Conservation (phyloP, 2,888 invertebrate species). For the Drosophila seclusa region DNA sequence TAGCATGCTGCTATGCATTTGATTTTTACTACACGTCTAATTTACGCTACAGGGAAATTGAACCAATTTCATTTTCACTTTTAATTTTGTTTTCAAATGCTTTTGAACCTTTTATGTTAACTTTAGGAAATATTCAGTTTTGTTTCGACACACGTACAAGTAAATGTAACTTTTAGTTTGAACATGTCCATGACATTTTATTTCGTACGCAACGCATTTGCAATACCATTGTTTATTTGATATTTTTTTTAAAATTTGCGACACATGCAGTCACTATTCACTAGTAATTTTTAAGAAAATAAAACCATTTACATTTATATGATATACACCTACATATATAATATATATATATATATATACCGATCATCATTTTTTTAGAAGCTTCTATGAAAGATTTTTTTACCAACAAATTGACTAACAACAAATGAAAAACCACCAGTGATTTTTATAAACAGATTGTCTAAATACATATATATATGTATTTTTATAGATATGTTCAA, state of each 20-base stretch:
- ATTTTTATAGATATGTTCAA: slow-evolving; percentile 40
- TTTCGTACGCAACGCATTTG: slow-evolving; percentile 39
- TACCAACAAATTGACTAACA: slow-evolving; percentile 56
- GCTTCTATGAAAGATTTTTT: slow-evolving; percentile 66
- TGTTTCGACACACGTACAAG: slow-evolving; percentile 15
- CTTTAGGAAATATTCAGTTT: slow-evolving; percentile 27
- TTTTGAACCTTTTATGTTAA: slow-evolving; percentile 29
- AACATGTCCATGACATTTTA: slow-evolving; percentile 49
- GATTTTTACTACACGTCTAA: slow-evolving; percentile 35
- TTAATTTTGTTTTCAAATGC: slow-evolving; percentile 26
- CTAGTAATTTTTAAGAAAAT: slow-evolving; percentile 61
- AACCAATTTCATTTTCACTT: slow-evolving; percentile 24
- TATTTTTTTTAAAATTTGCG: slow-evolving; percentile 33
- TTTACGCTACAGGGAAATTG: slow-evolving; percentile 35
- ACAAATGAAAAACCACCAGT: slow-evolving; percentile 70
- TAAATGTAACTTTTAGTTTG: slow-evolving; percentile 9
- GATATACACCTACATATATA: slow-evolving; percentile 34
- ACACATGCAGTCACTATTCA: slow-evolving; percentile 61
- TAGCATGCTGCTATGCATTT: slow-evolving; percentile 59
- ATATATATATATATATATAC: slow-evolving; percentile 29
- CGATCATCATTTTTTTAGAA: slow-evolving; percentile 64
- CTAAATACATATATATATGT: slow-evolving; percentile 39
- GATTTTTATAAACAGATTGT: slow-evolving; percentile 77
- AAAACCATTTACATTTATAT: slow-evolving; percentile 50
- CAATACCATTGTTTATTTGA: slow-evolving; percentile 29